These are phyloP conservation scores for Paramuricea clavata DNA, from an alignment of 92 coral and sea anemone species.

Conservation along the genomic window DNA sequence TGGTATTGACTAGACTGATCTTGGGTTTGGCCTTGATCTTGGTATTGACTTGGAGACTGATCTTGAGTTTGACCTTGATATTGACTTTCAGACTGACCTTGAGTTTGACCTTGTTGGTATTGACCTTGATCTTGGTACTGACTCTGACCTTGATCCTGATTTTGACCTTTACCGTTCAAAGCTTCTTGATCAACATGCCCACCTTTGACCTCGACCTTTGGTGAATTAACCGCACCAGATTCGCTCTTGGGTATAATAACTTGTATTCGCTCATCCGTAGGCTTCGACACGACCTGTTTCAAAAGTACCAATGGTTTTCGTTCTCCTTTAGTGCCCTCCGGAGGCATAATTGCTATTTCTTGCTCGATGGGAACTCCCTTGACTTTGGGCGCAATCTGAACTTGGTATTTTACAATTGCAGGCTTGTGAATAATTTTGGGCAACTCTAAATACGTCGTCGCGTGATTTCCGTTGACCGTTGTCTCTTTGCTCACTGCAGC, in stretches of 20 bases:
- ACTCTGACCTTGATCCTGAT: conserved; percentile 10
- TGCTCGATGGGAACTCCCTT: conserved; percentile 36
- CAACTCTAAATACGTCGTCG: conserved; percentile 29
- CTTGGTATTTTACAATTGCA: conserved; percentile 33
- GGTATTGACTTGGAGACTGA: not conserved
- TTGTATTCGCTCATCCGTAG: conserved; percentile 91
- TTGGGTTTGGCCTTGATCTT: not conserved
- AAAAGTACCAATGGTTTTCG: conserved; percentile 58
- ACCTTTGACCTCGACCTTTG: conserved; percentile 73
- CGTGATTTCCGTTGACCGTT: conserved; percentile 37
- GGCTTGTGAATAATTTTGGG: conserved; percentile 36
- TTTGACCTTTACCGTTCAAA: not conserved
- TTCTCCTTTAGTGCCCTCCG: conserved; percentile 23
- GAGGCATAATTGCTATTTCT: conserved; percentile 45
- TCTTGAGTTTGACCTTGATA: too few species aligned
- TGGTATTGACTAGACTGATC: not conserved
- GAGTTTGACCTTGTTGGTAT: conserved; percentile 5
- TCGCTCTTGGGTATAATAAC: conserved; percentile 93
- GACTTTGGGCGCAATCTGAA: conserved; percentile 36
- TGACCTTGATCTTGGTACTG: conserved; percentile 7
- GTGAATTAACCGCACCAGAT: conserved; percentile 70
- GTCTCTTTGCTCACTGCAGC: conserved; percentile 25
- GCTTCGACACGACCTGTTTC: conserved; percentile 78
- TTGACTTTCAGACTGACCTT: not conserved
- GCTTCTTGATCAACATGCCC: conserved; percentile 45